Evolutionary conservation across 1,140 invertebrate species (phyloP).

Genomic region (Drosophila grimshawi): DNA sequence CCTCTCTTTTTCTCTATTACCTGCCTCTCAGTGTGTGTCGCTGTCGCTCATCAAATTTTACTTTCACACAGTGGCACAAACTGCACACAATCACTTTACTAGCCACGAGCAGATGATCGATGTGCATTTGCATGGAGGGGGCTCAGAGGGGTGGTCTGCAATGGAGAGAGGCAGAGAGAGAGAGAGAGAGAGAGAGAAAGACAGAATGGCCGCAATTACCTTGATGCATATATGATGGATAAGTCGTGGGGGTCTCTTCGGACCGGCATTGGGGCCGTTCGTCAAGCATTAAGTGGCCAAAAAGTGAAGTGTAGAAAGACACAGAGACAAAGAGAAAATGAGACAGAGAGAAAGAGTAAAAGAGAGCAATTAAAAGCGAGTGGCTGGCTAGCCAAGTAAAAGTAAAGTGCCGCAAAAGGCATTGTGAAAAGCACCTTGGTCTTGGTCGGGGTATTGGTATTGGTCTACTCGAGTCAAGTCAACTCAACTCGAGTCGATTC

Average conservation of each 20-base stretch:
- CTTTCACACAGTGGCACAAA: constrained; percentile 67
- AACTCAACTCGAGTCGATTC: neutral
- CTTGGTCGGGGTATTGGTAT: too few species aligned
- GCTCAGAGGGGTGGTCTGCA: constrained; percentile 6
- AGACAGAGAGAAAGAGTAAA: constrained; percentile 21
- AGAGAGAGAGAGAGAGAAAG: constrained; percentile 1
- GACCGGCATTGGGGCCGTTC: constrained; percentile 2
- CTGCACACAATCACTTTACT: constrained; percentile 62
- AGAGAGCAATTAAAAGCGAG: constrained; percentile 77
- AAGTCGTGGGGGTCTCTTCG: constrained; percentile 1
- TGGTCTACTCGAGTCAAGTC: neutral
- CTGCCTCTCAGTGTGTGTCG: neutral
- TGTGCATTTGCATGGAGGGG: constrained; percentile 75
- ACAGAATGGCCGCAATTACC: constrained; percentile 67
- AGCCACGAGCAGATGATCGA: constrained; percentile 63
- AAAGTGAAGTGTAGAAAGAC: constrained; percentile 56
- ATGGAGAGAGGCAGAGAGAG: constrained; percentile 3
- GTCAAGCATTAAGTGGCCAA: constrained; percentile 13
- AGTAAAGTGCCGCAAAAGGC: constrained; percentile 66
- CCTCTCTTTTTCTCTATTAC: neutral
- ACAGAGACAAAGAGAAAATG: constrained; percentile 13
- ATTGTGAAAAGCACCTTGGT: constrained; percentile 6
- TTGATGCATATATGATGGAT: constrained; percentile 25
- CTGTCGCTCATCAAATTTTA: constrained; percentile 64
- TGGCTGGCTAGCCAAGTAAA: constrained; percentile 66